Base-by-base conservation (phyloP, 2,797 vertebrate genomes). In the Leptodactylus fallax region DNA sequence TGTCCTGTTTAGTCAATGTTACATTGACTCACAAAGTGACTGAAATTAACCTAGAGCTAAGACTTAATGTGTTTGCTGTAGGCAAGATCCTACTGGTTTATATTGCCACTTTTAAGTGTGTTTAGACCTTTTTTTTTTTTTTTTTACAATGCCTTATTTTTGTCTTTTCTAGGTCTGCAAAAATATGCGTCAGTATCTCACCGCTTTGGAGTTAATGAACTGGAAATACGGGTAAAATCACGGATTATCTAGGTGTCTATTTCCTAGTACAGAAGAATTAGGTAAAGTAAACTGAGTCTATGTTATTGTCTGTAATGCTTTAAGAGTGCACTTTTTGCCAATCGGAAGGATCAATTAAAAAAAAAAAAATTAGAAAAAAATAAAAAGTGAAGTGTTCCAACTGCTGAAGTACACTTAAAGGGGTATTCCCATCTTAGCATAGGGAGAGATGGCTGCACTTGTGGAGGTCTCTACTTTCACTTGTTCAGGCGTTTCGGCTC, bases 181-280 rank as follows among this genome's bases (percentile, higher is more conserved):
- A 82, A 89, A 83, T 83, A 89, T 89, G 88, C 72, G 23, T 86
- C 79, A 51, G 16, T 58, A 47, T 78, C n/a, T 56, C 27, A 56
- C 12, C 21, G 72, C 60, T 49, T 82, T 89, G 79, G 88, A 89
- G 78, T 82, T 84, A 49, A 79, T 78, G n/a, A 86, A 86, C 51
- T 79, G 88, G 79, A 88, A 86, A 76, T 71, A 25, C 60, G 83
- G 87, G 69, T 76, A 80, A 76, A 53, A 11, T 55, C n/a, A 6
- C n/a, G 6, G 56, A 6, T 16, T 23, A 12, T 47, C n/a, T 60
- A 10, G 25, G 17, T 13, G 19, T 17, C 12, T 14, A 1, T 23
- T 9, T 21, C 53, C 55, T n/a, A 6, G 25, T 47, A 7, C 47
- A 17, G 11, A 49, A 47, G 5, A n/a, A 74, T 23, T 47, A 49